Conservation (phyloP, 2,888 invertebrate genomes). For the Melieria omissa region DNA sequence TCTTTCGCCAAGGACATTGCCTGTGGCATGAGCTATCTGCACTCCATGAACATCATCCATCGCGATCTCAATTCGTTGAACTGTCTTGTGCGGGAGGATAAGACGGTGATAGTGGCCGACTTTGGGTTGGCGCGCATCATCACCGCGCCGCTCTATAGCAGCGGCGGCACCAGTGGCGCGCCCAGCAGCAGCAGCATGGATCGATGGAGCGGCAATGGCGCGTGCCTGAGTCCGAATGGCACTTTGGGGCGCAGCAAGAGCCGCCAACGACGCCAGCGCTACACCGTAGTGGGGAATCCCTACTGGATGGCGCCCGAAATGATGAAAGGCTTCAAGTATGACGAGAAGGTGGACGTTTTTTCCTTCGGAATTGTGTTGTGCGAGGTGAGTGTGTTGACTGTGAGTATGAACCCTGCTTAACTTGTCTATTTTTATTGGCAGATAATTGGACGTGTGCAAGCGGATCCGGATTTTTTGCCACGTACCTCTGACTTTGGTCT, state of each 20-base stretch:
- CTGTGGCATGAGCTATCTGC: slow-evolving; percentile 92
- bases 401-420: background rate
- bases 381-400: slow-evolving; percentile 73
- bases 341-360: slow-evolving; percentile 96
- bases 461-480: slow-evolving; percentile 94
- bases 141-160: slow-evolving; percentile 65
- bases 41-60: slow-evolving; percentile 95
- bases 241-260: slow-evolving; percentile 71
- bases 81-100: slow-evolving; percentile 90
- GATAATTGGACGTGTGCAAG: slow-evolving; percentile 94
- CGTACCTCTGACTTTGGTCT: slow-evolving; percentile 92
- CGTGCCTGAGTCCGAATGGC: slow-evolving; percentile 57
- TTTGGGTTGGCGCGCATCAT: slow-evolving; percentile 92
- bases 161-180: slow-evolving; percentile 63
- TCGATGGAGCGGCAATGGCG: slow-evolving; percentile 61
- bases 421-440: slow-evolving; percentile 56
- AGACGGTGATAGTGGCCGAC: slow-evolving; percentile 93
- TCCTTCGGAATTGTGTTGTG: slow-evolving; percentile 95
- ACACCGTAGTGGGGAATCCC: slow-evolving; percentile 96
- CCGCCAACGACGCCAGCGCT: slow-evolving; percentile 82
- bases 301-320: slow-evolving; percentile 99
- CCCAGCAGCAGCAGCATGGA: slow-evolving; percentile 51
- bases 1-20: slow-evolving; percentile 92
- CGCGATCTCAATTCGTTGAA: slow-evolving; percentile 95
- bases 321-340: slow-evolving; percentile 96